These are phyloP conservation scores for Dermochelys coriacea DNA, from an alignment of 2,797 vertebrate species.

Conservation along the genomic window DNA sequence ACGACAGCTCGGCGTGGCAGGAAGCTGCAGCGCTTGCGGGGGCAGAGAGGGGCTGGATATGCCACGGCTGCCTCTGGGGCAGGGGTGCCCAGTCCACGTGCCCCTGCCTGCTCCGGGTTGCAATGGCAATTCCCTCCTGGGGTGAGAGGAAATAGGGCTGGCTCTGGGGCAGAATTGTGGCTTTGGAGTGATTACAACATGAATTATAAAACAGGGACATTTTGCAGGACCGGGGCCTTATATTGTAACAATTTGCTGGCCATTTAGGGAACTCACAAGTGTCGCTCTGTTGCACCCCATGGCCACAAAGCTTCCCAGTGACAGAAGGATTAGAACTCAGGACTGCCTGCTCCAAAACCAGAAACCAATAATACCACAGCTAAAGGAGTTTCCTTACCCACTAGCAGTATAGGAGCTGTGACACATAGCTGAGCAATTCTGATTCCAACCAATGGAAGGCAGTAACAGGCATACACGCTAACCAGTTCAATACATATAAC, in stretches of 20 bases:
- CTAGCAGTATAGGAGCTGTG: not conserved
- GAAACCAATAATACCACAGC: not conserved
- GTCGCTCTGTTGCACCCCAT: fast-evolving
- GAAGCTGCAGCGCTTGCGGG: not conserved
- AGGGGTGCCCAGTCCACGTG: too few relatives aligned
- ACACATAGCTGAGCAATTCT: not conserved
- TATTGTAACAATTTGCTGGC: not conserved
- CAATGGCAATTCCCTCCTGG: not conserved
- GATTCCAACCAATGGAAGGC: not conserved
- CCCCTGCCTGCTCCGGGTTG: not conserved
- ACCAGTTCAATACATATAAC: not conserved
- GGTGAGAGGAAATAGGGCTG: not conserved
- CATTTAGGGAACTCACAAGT: not conserved
- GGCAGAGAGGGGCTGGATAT: too few relatives aligned
- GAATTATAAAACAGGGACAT: not conserved
- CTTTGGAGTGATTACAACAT: not conserved
- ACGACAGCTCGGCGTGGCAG: too few relatives aligned
- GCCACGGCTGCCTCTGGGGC: not conserved
- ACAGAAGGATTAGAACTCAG: not conserved
- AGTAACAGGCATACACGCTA: not conserved
- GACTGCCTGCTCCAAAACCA: not conserved
- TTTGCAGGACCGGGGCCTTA: not conserved
- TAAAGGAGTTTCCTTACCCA: not conserved
- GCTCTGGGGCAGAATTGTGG: not conserved
- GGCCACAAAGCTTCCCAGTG: not conserved